A percentile compares a stretch with the other conserved stretches of the same genome.
phyloP scores from a whole-genome alignment of 2,888 invertebrate species.

The Epistrophe grossulariae region DNA sequence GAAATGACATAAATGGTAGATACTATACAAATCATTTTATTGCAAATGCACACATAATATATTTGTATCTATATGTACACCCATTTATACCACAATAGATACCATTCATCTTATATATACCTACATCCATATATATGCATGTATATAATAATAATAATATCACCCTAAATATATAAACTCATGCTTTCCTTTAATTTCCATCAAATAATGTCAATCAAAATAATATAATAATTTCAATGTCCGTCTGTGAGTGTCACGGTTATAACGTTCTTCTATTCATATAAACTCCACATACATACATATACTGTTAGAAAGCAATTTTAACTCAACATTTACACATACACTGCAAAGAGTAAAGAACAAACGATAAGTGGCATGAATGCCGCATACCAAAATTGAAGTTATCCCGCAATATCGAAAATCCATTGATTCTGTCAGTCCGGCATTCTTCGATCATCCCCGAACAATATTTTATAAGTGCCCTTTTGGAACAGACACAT shows the following conservation, averaged over 20 bases:
- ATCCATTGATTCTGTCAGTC: slow-evolving; percentile 52
- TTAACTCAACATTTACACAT: not conserved
- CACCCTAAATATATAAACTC: slow-evolving; percentile 12
- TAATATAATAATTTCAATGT: slow-evolving; percentile 62
- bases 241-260: slow-evolving; percentile 57
- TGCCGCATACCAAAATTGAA: slow-evolving; percentile 28
- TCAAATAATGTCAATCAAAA: slow-evolving; percentile 67
- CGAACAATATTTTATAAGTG: slow-evolving; percentile 60
- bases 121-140: not conserved
- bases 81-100: not conserved
- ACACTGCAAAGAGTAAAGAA: not conserved
- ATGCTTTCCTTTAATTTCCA: slow-evolving; percentile 54
- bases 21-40: slow-evolving; percentile 6
- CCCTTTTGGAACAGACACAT: slow-evolving; percentile 58
- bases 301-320: not conserved
- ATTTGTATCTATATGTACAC: not conserved
- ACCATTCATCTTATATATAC: not conserved
- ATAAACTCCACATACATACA: not conserved
- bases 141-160: not conserved
- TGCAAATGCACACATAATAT: slow-evolving; percentile 5
- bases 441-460: slow-evolving; percentile 52
- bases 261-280: slow-evolving; percentile 19
- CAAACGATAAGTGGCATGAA: slow-evolving; percentile 50
- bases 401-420: slow-evolving; percentile 36
- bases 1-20: slow-evolving; percentile 3